Percentiles rank a stretch among this genome's conserved stretches.
These are phyloP conservation scores for Ammodytes dubius DNA, from an alignment of 2,113 vertebrate species.

Conservation along the genomic window DNA sequence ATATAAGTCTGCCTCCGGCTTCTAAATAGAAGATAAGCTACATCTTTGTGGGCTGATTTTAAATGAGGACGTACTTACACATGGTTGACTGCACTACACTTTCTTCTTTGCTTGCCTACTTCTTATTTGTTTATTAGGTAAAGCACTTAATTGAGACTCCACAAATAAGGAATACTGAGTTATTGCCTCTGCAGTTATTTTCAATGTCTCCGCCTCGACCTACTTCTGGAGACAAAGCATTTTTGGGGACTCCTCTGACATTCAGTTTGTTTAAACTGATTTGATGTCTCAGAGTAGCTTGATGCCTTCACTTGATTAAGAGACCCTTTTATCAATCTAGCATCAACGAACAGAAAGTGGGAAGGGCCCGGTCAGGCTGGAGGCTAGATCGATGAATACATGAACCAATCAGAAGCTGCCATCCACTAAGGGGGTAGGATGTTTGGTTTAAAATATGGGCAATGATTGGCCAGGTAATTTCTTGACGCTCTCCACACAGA, in stretches of 20 bases:
- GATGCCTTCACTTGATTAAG: slow-evolving; percentile 9
- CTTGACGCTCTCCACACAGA: no score
- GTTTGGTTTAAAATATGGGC: no score
- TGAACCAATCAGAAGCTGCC: no score
- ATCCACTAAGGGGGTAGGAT: no score
- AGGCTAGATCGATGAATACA: no score
- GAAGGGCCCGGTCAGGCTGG: no score
- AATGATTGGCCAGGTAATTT: no score
- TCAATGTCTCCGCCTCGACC: slow-evolving; percentile 36
- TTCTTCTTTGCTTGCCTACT: neutral
- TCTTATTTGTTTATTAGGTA: slow-evolving; percentile 21
- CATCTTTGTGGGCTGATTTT: slow-evolving; percentile 45
- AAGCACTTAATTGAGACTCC: slow-evolving; percentile 7
- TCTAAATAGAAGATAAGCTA: slow-evolving; percentile 53
- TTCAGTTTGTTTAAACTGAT: slow-evolving; percentile 47
- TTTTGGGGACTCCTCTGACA: slow-evolving; percentile 23
- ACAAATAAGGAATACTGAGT: neutral
- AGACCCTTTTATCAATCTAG: no score
- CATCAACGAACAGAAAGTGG: no score
- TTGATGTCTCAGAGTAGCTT: slow-evolving; percentile 36
- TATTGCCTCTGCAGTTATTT: slow-evolving; percentile 5
- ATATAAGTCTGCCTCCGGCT: slow-evolving; percentile 34
- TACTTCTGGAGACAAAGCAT: slow-evolving; percentile 40
- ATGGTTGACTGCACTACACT: neutral
- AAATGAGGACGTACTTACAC: slow-evolving; percentile 27